These are phyloP conservation scores for Rhabdomys dilectus DNA, from an alignment of 2,113 vertebrate genomes.

Conservation along the genomic window DNA sequence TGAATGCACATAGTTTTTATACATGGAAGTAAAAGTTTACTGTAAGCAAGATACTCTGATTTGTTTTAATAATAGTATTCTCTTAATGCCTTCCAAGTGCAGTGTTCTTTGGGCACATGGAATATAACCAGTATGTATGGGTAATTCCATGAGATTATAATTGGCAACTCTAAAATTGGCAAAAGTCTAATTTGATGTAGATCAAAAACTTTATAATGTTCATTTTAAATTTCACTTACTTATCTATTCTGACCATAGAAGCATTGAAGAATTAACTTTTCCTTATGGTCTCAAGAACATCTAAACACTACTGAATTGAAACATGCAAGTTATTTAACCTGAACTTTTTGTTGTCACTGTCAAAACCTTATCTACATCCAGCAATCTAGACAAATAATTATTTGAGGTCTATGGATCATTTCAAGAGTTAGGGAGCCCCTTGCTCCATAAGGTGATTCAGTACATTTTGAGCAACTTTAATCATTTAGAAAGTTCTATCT, in stretches of 20 bases:
- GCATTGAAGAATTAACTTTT: neutral
- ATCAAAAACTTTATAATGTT: neutral
- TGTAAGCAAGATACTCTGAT: neutral
- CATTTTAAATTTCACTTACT: conserved; percentile 27
- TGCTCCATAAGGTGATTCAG: neutral
- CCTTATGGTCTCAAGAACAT: neutral
- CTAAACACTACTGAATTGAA: conserved; percentile 28
- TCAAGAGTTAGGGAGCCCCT: neutral
- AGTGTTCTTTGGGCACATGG: neutral
- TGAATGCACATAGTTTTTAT: neutral
- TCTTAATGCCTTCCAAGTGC: neutral
- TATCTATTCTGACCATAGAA: neutral
- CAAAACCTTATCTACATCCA: neutral
- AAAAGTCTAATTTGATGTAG: neutral
- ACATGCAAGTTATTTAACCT: conserved; percentile 26
- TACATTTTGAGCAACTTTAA: conserved; percentile 42
- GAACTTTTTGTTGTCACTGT: neutral
- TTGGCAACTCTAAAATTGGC: conserved; percentile 26
- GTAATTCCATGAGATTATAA: neutral
- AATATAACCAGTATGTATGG: neutral
- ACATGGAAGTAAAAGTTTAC: neutral
- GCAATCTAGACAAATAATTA: conserved; percentile 14
- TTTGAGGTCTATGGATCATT: neutral
- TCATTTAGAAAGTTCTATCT: conserved; percentile 51
- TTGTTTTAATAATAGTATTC: neutral